These are phyloP conservation scores for Cololabis saira DNA, from an alignment of 2,113 vertebrate species.

Conservation along the genomic window DNA sequence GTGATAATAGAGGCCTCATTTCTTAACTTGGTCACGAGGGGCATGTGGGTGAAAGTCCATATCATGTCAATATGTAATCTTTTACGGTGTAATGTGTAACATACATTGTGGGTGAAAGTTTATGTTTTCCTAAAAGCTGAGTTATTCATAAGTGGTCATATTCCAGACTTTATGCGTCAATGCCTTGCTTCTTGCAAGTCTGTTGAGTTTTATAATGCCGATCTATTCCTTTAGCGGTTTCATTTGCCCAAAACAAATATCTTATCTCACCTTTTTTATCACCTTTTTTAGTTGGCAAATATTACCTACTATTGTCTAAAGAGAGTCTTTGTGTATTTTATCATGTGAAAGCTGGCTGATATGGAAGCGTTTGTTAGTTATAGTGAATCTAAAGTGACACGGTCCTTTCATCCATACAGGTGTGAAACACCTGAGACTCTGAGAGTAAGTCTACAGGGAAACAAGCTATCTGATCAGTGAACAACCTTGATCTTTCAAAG, in stretches of 20 bases:
- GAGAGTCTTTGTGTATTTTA: constrained; percentile 11
- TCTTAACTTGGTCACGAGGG: constrained; percentile 16
- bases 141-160: too few relatives aligned
- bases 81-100: background rate
- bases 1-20: constrained; percentile 7
- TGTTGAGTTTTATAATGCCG: too few relatives aligned
- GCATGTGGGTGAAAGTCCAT: constrained; percentile 14
- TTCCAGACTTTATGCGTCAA: too few relatives aligned
- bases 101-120: background rate
- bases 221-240: background rate
- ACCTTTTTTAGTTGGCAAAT: constrained; percentile 43
- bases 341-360: constrained; percentile 8
- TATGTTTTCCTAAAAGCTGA: too few relatives aligned
- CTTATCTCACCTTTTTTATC: constrained; percentile 61
- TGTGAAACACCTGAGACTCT: constrained; percentile 23
- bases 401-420: constrained; percentile 45
- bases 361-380: constrained; percentile 32
- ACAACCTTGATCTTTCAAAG: constrained; percentile 34
- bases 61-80: background rate
- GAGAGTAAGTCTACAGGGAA: constrained; percentile 15
- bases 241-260: background rate
- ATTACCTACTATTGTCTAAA: constrained; percentile 42
- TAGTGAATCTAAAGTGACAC: background rate
- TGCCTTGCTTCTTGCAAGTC: too few relatives aligned
- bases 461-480: constrained; percentile 32